A percentile compares a stretch with the other conserved stretches of the same genome.
Conservation (phyloP, 2,797 vertebrate genomes). For the Danio jaintianensis region DNA sequence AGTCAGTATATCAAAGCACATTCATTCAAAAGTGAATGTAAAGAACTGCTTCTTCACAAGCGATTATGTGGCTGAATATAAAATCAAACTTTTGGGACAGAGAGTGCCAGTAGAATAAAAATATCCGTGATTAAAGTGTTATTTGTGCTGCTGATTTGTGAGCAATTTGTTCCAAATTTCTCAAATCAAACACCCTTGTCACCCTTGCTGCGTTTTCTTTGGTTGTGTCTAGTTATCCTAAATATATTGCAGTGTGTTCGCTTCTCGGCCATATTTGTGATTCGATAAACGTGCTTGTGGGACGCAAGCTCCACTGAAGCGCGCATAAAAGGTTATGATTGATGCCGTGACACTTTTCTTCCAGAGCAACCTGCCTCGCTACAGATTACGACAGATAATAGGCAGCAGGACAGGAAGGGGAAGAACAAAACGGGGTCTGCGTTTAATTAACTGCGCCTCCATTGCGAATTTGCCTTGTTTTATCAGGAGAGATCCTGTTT, state of each 20-base stretch:
- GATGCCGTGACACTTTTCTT: slow-evolving; percentile 11
- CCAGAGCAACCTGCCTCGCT: slow-evolving; percentile 18
- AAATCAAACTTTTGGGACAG: slow-evolving; percentile 8
- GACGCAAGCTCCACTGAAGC: neutral
- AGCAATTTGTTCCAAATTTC: slow-evolving; percentile 32
- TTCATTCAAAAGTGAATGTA: slow-evolving; percentile 19
- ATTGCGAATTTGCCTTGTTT: slow-evolving; percentile 92
- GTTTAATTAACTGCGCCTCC: slow-evolving; percentile 91
- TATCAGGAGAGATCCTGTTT: slow-evolving; percentile 91
- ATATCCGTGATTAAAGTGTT: slow-evolving; percentile 24
- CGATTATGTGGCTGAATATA: slow-evolving; percentile 5
- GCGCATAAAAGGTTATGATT: slow-evolving; percentile 34
- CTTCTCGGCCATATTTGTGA: slow-evolving; percentile 9
- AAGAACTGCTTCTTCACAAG: slow-evolving; percentile 8
- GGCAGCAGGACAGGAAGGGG: slow-evolving; percentile 75
- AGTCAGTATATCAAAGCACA: slow-evolving; percentile 2
- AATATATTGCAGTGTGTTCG: neutral
- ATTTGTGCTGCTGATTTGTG: slow-evolving; percentile 7
- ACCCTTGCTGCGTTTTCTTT: neutral
- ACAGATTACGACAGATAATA: slow-evolving; percentile 27
- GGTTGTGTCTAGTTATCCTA: neutral
- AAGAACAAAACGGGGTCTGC: slow-evolving; percentile 83
- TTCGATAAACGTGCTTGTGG: slow-evolving; percentile 17
- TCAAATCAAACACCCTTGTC: slow-evolving; percentile 1
- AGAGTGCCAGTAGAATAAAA: slow-evolving; percentile 32